phyloP scores from a whole-genome alignment of 2,888 invertebrate genomes.

The Tenthredo amoena region DNA sequence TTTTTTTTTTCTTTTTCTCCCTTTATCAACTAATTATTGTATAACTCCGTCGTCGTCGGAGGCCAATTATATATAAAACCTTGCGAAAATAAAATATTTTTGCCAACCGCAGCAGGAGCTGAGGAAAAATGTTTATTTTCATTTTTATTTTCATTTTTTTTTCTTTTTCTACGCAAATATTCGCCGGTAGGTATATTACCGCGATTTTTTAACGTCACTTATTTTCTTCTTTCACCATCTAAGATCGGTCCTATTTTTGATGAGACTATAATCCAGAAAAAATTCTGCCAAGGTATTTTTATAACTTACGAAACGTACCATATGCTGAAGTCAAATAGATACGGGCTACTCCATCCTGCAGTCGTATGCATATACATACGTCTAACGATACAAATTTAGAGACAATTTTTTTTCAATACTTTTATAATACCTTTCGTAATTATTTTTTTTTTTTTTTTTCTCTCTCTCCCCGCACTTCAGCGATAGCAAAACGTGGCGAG shows the following conservation, averaged over 20 bases:
- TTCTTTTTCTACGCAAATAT: no score
- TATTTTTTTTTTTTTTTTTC: background rate
- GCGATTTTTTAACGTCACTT: background rate
- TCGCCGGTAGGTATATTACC: background rate
- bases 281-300: slow-evolving; percentile 26
- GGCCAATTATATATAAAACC: background rate
- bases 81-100: background rate
- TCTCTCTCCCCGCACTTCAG: background rate
- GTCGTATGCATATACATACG: no score
- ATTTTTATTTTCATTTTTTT: background rate
- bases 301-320: slow-evolving; percentile 32
- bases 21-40: background rate
- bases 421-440: background rate
- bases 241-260: background rate
- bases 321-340: slow-evolving; percentile 36
- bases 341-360: background rate
- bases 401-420: background rate
- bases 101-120: background rate
- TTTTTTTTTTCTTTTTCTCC: no score
- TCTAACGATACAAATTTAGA: background rate
- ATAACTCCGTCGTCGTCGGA: background rate
- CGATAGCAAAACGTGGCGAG: background rate
- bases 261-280: background rate
- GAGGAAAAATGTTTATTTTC: background rate
- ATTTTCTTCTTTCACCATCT: background rate